These are phyloP conservation scores for Polia nebulosa DNA, from an alignment of 2,888 invertebrate species.

Conservation along the genomic window DNA sequence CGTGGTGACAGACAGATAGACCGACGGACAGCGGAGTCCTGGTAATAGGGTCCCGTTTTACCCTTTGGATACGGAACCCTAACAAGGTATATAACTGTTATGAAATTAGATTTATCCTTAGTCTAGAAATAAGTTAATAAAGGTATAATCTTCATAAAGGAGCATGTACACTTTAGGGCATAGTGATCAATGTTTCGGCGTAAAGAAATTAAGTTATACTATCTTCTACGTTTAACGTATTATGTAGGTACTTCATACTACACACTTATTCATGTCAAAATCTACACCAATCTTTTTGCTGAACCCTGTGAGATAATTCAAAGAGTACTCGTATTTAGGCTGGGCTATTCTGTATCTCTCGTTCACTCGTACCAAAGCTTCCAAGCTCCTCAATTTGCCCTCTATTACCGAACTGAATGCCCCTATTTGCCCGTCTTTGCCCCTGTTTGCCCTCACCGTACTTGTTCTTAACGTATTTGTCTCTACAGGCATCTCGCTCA, in stretches of 20 bases:
- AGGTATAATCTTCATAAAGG: no score
- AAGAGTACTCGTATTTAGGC: conserved; percentile 23
- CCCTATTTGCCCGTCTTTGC: conserved; percentile 47
- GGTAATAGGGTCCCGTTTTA: no score
- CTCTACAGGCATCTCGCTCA: conserved; percentile 47
- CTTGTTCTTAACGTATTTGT: conserved; percentile 51
- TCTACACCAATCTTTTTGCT: neutral
- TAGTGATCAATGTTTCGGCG: no score
- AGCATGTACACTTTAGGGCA: no score
- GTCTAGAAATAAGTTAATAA: no score
- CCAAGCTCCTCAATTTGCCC: conserved; percentile 51
- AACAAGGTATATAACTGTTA: no score
- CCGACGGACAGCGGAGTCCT: no score
- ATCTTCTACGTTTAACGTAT: no score
- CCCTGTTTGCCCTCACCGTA: conserved; percentile 47
- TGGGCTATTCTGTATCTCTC: conserved; percentile 14
- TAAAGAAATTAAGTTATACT: no score
- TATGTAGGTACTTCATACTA: neutral
- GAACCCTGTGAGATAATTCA: conserved; percentile 2
- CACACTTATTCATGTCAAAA: neutral
- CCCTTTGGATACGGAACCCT: no score
- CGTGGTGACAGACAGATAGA: no score
- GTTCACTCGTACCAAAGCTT: conserved; percentile 28
- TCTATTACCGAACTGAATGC: conserved; percentile 50
- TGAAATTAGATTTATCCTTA: no score